A percentile compares a stretch with the other conserved stretches of the same genome.
phyloP scores from a whole-genome alignment of 2,888 invertebrate species.

The Diploptera punctata region DNA sequence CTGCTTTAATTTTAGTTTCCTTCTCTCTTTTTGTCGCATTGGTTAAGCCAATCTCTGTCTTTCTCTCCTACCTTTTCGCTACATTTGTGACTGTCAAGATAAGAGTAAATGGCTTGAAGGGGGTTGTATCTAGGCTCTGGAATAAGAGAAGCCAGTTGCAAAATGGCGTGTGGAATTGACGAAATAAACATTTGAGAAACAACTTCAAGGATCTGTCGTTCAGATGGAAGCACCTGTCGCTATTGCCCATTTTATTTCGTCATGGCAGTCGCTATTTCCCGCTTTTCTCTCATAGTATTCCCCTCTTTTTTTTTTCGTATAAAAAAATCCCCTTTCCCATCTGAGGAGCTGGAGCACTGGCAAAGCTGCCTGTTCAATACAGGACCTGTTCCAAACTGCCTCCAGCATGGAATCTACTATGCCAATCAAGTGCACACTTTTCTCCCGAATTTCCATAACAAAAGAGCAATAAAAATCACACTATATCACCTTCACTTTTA shows the following conservation, averaged over 20 bases:
- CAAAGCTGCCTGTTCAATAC: not conserved
- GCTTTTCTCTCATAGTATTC: not conserved
- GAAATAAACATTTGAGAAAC: slow-evolving; percentile 34
- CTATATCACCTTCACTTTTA: not conserved
- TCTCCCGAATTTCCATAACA: not conserved
- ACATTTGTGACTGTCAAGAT: slow-evolving; percentile 30
- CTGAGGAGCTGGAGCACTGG: not conserved
- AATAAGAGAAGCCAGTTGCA: not conserved
- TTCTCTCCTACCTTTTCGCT: slow-evolving; percentile 3
- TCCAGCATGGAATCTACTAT: not conserved
- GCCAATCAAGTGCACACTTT: not conserved
- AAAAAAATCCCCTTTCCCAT: slow-evolving; percentile 10
- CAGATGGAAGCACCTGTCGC: slow-evolving; percentile 38
- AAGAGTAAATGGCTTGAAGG: slow-evolving; percentile 24
- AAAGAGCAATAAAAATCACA: not conserved
- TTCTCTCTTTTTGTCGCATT: not conserved
- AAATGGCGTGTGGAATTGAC: slow-evolving; percentile 19
- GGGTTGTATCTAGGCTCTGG: not conserved
- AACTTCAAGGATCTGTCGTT: slow-evolving; percentile 33
- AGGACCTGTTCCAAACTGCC: not conserved
- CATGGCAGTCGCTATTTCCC: not conserved
- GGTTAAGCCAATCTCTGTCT: not conserved
- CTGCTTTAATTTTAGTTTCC: slow-evolving; percentile 10
- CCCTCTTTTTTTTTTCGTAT: not conserved
- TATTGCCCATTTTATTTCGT: slow-evolving; percentile 15